Conservation (phyloP, 2,113 vertebrate genomes). For the Puntigrus tetrazona region DNA sequence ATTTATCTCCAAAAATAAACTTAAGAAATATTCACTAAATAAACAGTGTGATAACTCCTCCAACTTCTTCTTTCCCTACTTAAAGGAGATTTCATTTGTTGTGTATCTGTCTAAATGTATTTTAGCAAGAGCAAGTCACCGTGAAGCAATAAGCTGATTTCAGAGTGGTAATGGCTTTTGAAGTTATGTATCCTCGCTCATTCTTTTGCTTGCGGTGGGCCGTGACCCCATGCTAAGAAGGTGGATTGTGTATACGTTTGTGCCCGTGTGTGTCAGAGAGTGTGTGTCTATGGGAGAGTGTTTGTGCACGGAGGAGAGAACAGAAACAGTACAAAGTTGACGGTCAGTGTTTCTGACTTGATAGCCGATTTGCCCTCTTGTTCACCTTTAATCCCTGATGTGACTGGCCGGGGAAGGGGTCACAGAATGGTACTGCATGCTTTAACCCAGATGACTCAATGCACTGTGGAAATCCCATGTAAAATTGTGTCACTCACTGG, state of each 20-base stretch:
- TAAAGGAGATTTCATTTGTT: slow-evolving; percentile 3
- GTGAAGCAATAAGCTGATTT: slow-evolving; percentile 48
- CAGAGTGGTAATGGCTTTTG: slow-evolving; percentile 58
- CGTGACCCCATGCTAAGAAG: slow-evolving; percentile 65
- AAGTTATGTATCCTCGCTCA: slow-evolving; percentile 61
- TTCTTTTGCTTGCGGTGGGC: slow-evolving; percentile 64
- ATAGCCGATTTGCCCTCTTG: slow-evolving; percentile 73
- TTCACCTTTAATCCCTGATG: slow-evolving; percentile 77
- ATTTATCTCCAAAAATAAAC: background rate
- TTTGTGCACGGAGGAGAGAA: slow-evolving; percentile 53
- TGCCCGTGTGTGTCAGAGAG: slow-evolving; percentile 34
- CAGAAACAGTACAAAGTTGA: slow-evolving; percentile 70
- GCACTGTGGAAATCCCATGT: slow-evolving; percentile 68
- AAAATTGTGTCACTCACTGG: slow-evolving; percentile 65
- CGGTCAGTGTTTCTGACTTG: slow-evolving; percentile 71
- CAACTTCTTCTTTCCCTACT: background rate
- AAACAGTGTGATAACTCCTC: background rate
- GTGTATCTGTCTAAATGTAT: slow-evolving; percentile 15
- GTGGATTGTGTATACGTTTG: slow-evolving; percentile 40
- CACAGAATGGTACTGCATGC: slow-evolving; percentile 68
- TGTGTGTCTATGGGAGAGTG: slow-evolving; percentile 53
- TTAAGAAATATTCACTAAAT: background rate
- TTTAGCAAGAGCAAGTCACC: slow-evolving; percentile 20
- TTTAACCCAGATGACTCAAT: slow-evolving; percentile 63
- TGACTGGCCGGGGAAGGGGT: slow-evolving; percentile 61